These are phyloP conservation scores for Apostichopus parvimensis DNA, from an alignment of 35 echinoderm and acorn worm genomes.

Conservation along the genomic window DNA sequence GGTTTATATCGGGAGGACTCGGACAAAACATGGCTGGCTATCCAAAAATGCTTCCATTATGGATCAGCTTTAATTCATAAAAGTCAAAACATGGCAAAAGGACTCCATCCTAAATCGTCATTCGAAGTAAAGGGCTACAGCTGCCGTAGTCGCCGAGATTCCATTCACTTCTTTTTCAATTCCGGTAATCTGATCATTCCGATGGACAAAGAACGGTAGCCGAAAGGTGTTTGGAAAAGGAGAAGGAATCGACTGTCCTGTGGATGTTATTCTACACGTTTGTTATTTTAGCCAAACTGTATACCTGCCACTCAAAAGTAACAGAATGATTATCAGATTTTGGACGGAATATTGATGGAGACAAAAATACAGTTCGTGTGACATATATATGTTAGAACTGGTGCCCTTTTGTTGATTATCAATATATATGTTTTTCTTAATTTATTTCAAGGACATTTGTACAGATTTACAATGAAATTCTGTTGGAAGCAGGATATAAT, in stretches of 20 bases:
- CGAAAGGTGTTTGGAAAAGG: neutral
- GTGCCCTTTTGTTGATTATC: too few relatives aligned
- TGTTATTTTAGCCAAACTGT: conserved; percentile 18
- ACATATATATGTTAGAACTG: neutral
- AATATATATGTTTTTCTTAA: too few relatives aligned
- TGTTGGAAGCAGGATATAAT: too few relatives aligned
- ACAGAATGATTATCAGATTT: neutral
- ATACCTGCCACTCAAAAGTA: conserved; percentile 2
- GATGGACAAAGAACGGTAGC: neutral
- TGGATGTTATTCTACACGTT: neutral
- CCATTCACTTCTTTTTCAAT: neutral
- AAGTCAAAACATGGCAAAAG: too few relatives aligned
- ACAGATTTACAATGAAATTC: too few relatives aligned
- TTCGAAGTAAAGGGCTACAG: too few relatives aligned
- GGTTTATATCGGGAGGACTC: too few relatives aligned
- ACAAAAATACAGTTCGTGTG: neutral
- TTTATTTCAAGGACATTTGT: too few relatives aligned
- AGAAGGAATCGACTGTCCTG: neutral
- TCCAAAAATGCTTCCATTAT: too few relatives aligned
- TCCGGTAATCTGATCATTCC: conserved; percentile 1
- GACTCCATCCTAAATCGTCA: too few relatives aligned
- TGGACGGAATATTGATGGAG: neutral
- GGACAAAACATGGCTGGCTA: too few relatives aligned
- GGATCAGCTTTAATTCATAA: too few relatives aligned
- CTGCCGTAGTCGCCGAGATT: neutral